Percentiles rank a stretch among this genome's conserved stretches.
Evolutionary conservation across 2,888 invertebrate genomes (phyloP).

Genomic region (Ectropis crepuscularia): DNA sequence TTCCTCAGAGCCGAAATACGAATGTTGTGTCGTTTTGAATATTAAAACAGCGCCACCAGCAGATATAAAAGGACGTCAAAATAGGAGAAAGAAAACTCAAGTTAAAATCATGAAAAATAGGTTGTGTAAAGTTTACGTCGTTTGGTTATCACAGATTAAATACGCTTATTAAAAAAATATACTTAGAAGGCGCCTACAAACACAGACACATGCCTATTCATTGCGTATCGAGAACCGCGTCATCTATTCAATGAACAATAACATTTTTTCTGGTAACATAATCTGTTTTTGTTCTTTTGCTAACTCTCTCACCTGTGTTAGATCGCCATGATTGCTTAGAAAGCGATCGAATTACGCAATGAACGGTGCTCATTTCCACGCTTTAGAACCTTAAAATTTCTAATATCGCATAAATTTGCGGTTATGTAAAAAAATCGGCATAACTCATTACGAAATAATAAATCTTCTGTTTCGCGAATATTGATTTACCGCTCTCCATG

Average conservation of each 20-base stretch:
- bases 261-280: constrained; percentile 22
- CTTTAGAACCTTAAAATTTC: constrained; percentile 54
- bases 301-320: constrained; percentile 48
- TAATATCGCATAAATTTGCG: constrained; percentile 52
- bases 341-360: constrained; percentile 56
- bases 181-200: too few relatives aligned
- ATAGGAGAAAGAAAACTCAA: too few relatives aligned
- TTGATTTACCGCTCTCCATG: constrained; percentile 15
- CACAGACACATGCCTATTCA: too few relatives aligned
- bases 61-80: too few relatives aligned
- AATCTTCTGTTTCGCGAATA: constrained; percentile 30
- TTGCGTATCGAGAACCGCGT: background rate
- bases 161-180: too few relatives aligned
- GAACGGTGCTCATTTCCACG: constrained; percentile 42
- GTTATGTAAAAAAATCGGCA: constrained; percentile 56
- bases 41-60: background rate
- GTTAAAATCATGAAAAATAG: too few relatives aligned
- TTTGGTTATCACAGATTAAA: too few relatives aligned
- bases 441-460: constrained; percentile 43
- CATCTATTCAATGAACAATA: background rate
- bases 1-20: too few relatives aligned
- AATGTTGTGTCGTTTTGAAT: background rate
- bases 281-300: constrained; percentile 41
- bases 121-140: too few relatives aligned
- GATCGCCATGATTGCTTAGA: constrained; percentile 46